These are phyloP conservation scores for Loxodonta africana DNA, from an alignment of 2,113 vertebrate genomes.

Conservation along the genomic window DNA sequence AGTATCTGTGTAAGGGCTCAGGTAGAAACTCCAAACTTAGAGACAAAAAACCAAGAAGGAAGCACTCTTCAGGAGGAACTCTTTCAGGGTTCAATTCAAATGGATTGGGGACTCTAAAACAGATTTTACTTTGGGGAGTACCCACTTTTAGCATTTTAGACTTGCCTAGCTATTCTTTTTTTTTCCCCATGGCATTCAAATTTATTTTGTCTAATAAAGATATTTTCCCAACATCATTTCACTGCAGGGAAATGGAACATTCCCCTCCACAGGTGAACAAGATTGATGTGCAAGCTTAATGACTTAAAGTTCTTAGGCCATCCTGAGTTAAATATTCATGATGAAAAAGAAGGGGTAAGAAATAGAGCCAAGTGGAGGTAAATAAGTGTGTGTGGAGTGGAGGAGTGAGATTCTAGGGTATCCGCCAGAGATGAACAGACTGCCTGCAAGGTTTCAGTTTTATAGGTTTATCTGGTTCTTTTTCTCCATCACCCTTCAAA, in stretches of 20 bases:
- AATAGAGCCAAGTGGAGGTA: neutral
- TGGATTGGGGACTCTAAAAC: neutral
- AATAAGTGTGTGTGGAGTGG: neutral
- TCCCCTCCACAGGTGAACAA: neutral
- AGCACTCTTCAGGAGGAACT: neutral
- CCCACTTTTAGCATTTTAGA: neutral
- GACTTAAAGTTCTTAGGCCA: slow-evolving; percentile 52
- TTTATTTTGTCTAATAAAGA: slow-evolving; percentile 59
- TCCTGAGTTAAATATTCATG: slow-evolving; percentile 63
- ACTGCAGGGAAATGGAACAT: slow-evolving; percentile 11
- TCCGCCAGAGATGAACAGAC: neutral
- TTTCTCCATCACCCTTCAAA: slow-evolving; percentile 28
- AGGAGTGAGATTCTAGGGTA: neutral
- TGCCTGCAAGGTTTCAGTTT: neutral
- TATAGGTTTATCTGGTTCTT: neutral
- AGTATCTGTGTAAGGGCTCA: neutral
- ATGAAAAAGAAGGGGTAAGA: slow-evolving; percentile 14
- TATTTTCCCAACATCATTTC: slow-evolving; percentile 58
- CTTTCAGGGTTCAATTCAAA: neutral
- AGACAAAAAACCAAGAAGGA: neutral
- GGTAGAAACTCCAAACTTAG: neutral
- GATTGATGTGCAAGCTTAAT: slow-evolving; percentile 60
- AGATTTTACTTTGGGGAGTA: neutral
- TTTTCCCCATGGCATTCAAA: neutral
- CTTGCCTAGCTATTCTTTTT: neutral